Evolutionary conservation across 2,113 vertebrate genomes (phyloP), one percentile per base, ranked within the genome.

Genomic region (Trinectes maculatus): DNA sequence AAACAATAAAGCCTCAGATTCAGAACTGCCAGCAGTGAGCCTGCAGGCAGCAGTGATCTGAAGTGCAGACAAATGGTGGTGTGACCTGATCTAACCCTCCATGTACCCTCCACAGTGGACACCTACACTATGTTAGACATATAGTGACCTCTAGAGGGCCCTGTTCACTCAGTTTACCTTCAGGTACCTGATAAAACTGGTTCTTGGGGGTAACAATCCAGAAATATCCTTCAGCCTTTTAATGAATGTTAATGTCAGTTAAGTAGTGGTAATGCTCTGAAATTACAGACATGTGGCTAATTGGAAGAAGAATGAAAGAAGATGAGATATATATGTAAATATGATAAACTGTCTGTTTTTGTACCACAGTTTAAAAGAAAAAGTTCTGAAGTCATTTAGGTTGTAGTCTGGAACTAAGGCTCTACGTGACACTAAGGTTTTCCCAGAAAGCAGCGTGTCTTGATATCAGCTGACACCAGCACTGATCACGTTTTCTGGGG

Each of bases 71-170:
- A 7, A 56, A 36, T 34, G 42, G 47, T 18, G 47, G 28, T 52
- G 42, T 85, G 78, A 82, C 82, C 85, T 72, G 44, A 74, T 31
- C 65, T 82, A 74, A 77, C 78, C 83, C 44, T 53, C 42, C 33
- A 31, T 55, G 22, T 63, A 48, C 49, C 40, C 51, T 53, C 36
- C 11, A 25, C 22, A 53, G 24, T 36, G 56, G 51, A 57, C 49
- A 34, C 13, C 21, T 26, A 12, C 16, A 3, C n/a, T 2, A 21
- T 83, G 79, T 40, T 44, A 37, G 21, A 37, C 43, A 26, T 4
- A 13, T 0, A 28, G 10, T 21, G 39, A 56, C 76, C 91, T 89
- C 80, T 86, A 91, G 91, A 89, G 86, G 91, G 89, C 88, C 75
- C 78, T 86, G 2, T 83, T 77, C 55, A 79, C 83, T 69, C 73